Base-by-base conservation (phyloP, 1,140 invertebrate genomes). In the Aphaenogaster floridana region DNA sequence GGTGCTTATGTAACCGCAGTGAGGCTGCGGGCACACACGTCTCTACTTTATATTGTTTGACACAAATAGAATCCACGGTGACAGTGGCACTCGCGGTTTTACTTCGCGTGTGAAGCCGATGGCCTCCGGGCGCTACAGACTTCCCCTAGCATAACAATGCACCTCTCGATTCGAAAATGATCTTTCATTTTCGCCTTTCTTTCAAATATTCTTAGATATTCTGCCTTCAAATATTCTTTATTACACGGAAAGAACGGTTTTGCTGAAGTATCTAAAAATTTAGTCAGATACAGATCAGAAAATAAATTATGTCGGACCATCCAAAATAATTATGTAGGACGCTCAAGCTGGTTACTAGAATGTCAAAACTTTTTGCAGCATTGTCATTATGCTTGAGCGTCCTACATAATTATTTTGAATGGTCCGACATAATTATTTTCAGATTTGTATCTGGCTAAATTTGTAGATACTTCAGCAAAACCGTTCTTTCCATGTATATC, bases 41-140 rank as follows among this genome's bases (percentile, higher is more conserved):
- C 50, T 85, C 72, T 85, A 61, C 57, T 90, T 90, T 63, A 76
- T 85, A 90, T 88, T 85, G 68, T 90, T 88, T 84, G 88, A 88
- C 89, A 88, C 17, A 71, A 90, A 90, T 90, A 90, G 50, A 66
- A 80, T 78, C 45, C 45, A 45, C 64, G 17, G 17, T 86, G 42
- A 57, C 68, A 84, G 57, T 71, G 45, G 72, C 59, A 57, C 17
- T 36, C 52, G 34, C 36, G 69, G 45, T 81, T 88, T 90, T 45
- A 36, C 83, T 74, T 87, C 78, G 36, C 48, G 45, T n/a, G 45
- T 50, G 45, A 88, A 86, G 59, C 28, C 42, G 68, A 90, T 89
- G 59, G 88, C 21, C 80, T 81, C 17, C 71, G 72, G 68, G 54
- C 71, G 39, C 54, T 71, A 85, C 68, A 80, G 52, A 80, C 79